Percentiles rank a stretch among this genome's conserved stretches.
These are phyloP conservation scores for Chrysolina oricalcia DNA, from an alignment of 2,888 invertebrate species.

Conservation along the genomic window DNA sequence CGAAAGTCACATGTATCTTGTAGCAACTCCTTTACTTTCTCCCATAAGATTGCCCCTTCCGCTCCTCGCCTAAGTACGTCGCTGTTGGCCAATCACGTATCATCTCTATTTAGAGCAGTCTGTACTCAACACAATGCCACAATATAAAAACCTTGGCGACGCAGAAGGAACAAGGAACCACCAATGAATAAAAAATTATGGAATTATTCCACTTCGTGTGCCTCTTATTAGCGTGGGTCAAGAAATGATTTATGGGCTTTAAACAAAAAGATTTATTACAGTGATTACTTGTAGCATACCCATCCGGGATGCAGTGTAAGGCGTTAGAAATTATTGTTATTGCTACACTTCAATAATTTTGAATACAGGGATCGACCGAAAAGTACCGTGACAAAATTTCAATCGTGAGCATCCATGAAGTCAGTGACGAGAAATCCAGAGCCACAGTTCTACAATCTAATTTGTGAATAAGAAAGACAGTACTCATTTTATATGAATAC, in stretches of 20 bases:
- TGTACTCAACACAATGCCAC: not conserved
- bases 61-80: not conserved
- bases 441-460: no score
- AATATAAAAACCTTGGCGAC: not conserved
- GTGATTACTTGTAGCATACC: slow-evolving; percentile 54
- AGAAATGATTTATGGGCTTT: slow-evolving; percentile 56
- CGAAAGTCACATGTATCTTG: no score
- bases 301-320: slow-evolving; percentile 56
- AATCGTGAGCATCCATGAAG: no score
- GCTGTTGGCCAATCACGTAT: not conserved
- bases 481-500: no score
- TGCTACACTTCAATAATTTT: slow-evolving; percentile 9
- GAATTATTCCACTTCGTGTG: slow-evolving; percentile 50
- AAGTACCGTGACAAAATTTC: no score
- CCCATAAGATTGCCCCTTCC: not conserved
- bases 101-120: not conserved
- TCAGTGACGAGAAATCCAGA: no score
- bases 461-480: no score
- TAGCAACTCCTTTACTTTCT: no score
- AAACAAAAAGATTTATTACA: slow-evolving; percentile 58
- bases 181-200: slow-evolving; percentile 13
- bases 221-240: slow-evolving; percentile 55
- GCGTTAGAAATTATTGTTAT: slow-evolving; percentile 24
- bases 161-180: slow-evolving; percentile 17
- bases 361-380: not conserved